Percentiles rank a stretch among this genome's conserved stretches.
Evolutionary conservation across 2,113 vertebrate species (phyloP).

Genomic region (Tautogolabrus adspersus): DNA sequence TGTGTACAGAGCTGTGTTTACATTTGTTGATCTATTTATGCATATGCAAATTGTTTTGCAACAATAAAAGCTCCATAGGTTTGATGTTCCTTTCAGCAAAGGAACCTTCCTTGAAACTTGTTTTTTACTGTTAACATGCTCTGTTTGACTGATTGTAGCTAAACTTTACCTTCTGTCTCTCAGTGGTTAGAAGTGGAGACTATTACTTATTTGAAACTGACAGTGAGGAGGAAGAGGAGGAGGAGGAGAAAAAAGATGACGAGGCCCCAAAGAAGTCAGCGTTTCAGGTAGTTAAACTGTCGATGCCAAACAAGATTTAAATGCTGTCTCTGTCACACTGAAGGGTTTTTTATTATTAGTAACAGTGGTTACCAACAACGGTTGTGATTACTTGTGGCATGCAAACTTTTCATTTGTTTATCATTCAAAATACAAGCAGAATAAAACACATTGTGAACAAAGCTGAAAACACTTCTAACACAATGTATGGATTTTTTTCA

Average conservation of each 20-base stretch:
- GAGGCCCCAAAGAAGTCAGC: constrained; percentile 92
- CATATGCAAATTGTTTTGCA: too few species aligned
- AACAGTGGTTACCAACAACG: too few species aligned
- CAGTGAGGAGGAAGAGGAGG: constrained; percentile 97
- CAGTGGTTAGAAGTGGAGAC: constrained; percentile 99
- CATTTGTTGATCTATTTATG: too few species aligned
- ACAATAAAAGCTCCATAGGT: not conserved
- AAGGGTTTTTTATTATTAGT: too few species aligned
- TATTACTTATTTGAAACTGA: constrained; percentile 99
- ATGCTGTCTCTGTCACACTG: not conserved
- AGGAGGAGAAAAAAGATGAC: constrained; percentile 89
- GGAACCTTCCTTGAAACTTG: not conserved
- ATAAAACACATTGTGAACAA: too few species aligned
- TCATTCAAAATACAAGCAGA: too few species aligned
- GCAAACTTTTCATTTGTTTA: too few species aligned
- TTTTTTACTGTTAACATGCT: not conserved
- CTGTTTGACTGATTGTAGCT: constrained; percentile 45
- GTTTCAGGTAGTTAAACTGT: constrained; percentile 88
- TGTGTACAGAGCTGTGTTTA: too few species aligned
- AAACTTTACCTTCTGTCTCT: constrained; percentile 79
- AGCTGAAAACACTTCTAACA: too few species aligned
- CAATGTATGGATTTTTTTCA: too few species aligned
- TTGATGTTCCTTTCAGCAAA: constrained; percentile 30
- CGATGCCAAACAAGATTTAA: not conserved
- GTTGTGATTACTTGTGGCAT: too few species aligned